phyloP scores from a whole-genome alignment of 2,113 vertebrate genomes.

The Anguilla japonica region DNA sequence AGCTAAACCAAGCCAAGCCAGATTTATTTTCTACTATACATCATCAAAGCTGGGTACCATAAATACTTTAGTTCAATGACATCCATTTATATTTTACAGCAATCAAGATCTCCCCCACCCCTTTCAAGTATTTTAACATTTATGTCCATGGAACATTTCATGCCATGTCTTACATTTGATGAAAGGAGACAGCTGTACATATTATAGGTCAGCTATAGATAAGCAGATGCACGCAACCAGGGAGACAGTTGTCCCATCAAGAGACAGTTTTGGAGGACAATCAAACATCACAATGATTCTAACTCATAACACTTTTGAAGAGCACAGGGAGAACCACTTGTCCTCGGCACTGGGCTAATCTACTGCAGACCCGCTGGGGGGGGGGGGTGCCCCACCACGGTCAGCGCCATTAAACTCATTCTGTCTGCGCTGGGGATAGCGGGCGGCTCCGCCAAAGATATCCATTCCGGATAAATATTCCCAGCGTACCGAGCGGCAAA shows the following conservation, averaged over 20 bases:
- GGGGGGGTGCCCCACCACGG: background rate
- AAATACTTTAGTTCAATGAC: background rate
- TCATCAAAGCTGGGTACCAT: background rate
- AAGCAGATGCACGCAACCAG: background rate
- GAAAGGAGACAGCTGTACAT: background rate
- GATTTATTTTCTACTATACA: background rate
- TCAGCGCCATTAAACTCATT: background rate
- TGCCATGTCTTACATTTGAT: too few relatives aligned
- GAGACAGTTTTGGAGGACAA: background rate
- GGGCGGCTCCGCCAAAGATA: background rate
- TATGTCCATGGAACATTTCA: too few relatives aligned
- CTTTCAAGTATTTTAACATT: too few relatives aligned
- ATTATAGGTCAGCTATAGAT: background rate
- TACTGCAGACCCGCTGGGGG: background rate
- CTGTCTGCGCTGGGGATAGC: background rate
- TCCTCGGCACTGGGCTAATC: background rate
- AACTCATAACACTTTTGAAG: background rate
- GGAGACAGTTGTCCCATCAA: background rate
- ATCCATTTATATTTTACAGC: background rate
- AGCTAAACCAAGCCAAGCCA: too few relatives aligned
- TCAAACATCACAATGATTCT: background rate
- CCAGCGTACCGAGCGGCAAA: constrained; percentile 6
- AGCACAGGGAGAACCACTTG: background rate
- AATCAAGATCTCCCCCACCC: too few relatives aligned
- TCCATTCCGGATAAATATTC: background rate